phyloP scores from a whole-genome alignment of 2,888 invertebrate species.

The Chironomus riparius region DNA sequence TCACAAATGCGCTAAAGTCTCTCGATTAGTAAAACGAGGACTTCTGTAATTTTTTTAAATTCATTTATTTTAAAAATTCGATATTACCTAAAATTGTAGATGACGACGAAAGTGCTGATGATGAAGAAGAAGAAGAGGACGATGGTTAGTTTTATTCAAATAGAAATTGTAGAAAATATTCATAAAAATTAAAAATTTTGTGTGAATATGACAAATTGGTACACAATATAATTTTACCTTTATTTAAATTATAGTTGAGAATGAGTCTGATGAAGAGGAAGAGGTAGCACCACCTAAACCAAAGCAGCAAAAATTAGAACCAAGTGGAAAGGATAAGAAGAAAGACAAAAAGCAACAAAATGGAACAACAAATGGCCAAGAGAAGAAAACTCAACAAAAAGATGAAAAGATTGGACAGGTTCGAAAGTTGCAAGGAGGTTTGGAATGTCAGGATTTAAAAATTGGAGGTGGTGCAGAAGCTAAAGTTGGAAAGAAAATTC shows the following conservation, averaged over 20 bases:
- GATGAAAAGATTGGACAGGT: conserved; percentile 34
- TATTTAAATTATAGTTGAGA: conserved; percentile 33
- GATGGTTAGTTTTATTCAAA: not conserved
- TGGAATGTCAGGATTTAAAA: conserved; percentile 68
- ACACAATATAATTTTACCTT: no score
- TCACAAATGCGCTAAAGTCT: no score
- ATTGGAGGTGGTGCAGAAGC: conserved; percentile 71
- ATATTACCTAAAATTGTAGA: no score
- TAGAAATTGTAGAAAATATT: no score
- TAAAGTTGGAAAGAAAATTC: conserved; percentile 63
- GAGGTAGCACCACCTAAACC: conserved; percentile 19
- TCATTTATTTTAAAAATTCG: no score
- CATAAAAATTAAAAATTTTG: no score
- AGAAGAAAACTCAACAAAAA: conserved; percentile 34
- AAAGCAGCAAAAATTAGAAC: conserved; percentile 33
- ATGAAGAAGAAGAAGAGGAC: conserved; percentile 42
- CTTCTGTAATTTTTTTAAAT: no score
- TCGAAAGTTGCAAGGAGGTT: conserved; percentile 61
- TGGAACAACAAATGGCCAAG: not conserved
- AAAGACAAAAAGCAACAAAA: conserved; percentile 9
- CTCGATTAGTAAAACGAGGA: no score
- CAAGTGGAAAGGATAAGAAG: not conserved
- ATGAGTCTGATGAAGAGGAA: not conserved
- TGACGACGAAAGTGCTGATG: conserved; percentile 47
- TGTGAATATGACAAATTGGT: no score